A percentile compares a stretch with the other conserved stretches of the same genome.
Conservation (phyloP, 2,113 vertebrate species). For the Laterallus jamaicensis region DNA sequence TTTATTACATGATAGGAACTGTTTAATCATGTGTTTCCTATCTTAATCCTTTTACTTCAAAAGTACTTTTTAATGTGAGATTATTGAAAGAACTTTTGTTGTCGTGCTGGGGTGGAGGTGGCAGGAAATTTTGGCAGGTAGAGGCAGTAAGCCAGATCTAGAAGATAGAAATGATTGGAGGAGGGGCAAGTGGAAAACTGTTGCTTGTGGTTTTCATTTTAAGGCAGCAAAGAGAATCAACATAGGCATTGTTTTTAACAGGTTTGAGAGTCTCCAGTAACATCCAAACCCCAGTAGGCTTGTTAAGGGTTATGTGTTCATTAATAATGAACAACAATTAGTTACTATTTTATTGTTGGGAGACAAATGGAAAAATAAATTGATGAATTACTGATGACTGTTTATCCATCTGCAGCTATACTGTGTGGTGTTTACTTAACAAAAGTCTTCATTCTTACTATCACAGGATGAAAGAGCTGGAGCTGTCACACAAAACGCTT, state of each 20-base stretch:
- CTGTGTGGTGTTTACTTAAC: neutral
- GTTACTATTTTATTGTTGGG: neutral
- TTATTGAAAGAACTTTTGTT: neutral
- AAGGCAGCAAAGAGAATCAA: neutral
- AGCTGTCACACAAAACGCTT: conserved; percentile 70
- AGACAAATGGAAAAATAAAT: neutral
- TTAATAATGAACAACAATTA: neutral
- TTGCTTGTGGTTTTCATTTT: neutral
- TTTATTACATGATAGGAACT: neutral
- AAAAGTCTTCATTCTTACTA: neutral
- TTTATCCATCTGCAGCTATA: neutral
- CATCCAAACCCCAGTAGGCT: neutral
- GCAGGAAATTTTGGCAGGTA: neutral
- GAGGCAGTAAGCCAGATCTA: neutral
- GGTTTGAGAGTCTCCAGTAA: neutral
- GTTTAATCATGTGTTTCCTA: neutral
- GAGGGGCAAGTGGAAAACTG: neutral
- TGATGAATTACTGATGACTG: neutral
- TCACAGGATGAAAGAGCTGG: conserved; percentile 71
- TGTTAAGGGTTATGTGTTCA: neutral
- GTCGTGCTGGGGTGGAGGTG: neutral
- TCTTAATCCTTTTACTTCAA: neutral
- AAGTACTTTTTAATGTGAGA: neutral
- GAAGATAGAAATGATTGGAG: neutral
- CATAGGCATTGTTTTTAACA: neutral